A percentile compares a stretch with the other conserved stretches of the same genome.
phyloP scores from a whole-genome alignment of 1,140 invertebrate species.

The Drusus annulatus region DNA sequence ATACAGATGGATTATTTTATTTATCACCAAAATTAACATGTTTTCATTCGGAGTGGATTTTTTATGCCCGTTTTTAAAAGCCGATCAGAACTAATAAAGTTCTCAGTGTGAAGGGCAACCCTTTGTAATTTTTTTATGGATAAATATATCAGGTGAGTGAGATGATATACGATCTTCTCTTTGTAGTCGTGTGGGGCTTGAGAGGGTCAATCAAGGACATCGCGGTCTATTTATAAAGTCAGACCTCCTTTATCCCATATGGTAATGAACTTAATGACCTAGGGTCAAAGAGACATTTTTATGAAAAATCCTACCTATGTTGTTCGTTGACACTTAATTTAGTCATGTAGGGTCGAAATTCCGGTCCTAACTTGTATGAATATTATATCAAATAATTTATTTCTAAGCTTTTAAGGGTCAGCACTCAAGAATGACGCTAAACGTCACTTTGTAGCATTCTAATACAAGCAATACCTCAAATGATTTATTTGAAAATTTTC shows the following conservation, averaged over 20 bases:
- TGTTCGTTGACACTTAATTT: too few species aligned
- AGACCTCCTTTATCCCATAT: background rate
- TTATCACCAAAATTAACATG: conserved; percentile 28
- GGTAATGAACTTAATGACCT: conserved; percentile 23
- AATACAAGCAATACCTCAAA: too few species aligned
- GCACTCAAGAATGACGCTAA: too few species aligned
- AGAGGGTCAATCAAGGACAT: conserved; percentile 13
- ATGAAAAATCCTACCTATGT: background rate
- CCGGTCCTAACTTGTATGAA: too few species aligned
- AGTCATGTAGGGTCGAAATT: too few species aligned
- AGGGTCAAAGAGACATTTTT: background rate
- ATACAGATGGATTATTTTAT: background rate
- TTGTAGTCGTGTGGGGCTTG: conserved; percentile 4
- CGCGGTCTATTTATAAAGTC: background rate
- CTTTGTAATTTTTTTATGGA: background rate
- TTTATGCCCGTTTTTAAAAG: conserved; percentile 27
- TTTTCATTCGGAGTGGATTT: conserved; percentile 8
- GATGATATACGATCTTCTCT: conserved; percentile 27
- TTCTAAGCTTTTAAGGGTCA: too few species aligned
- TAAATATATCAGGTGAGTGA: conserved; percentile 27
- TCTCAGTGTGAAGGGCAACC: conserved; percentile 22
- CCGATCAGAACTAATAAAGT: conserved; percentile 21
- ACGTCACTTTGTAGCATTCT: too few species aligned
- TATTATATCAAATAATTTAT: too few species aligned
- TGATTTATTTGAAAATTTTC: too few species aligned